These are phyloP conservation scores for Calyptommatus sinebrachiatus DNA, from an alignment of 2,113 vertebrate species.

Conservation along the genomic window DNA sequence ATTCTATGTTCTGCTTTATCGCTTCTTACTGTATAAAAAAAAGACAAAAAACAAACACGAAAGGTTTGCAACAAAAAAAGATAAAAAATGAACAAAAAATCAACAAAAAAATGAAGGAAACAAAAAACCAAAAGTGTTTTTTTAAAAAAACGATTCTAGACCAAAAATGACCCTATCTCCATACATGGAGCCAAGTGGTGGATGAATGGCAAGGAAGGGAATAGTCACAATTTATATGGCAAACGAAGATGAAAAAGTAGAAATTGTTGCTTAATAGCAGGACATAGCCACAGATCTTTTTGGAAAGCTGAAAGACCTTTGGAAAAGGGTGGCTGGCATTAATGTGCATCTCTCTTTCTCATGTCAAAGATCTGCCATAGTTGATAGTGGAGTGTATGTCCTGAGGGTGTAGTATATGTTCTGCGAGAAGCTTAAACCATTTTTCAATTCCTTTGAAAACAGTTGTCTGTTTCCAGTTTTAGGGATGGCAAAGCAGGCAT, in stretches of 20 bases:
- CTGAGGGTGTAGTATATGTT: neutral
- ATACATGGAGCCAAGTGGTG: slow-evolving; percentile 23
- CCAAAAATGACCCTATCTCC: slow-evolving; percentile 86
- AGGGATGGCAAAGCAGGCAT: slow-evolving; percentile 16
- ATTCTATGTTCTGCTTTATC: slow-evolving; percentile 36
- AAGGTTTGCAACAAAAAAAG: slow-evolving; percentile 61
- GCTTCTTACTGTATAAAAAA: slow-evolving; percentile 72
- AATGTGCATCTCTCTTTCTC: neutral
- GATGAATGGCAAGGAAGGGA: neutral
- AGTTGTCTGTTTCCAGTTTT: neutral
- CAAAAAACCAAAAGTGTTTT: slow-evolving; percentile 72
- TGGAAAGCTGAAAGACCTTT: neutral
- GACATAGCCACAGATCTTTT: neutral
- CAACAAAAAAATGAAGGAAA: slow-evolving; percentile 65
- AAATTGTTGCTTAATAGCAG: neutral
- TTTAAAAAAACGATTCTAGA: slow-evolving; percentile 86
- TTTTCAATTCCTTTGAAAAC: neutral
- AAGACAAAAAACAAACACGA: slow-evolving; percentile 36
- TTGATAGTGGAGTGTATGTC: neutral
- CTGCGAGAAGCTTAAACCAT: neutral
- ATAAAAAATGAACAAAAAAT: slow-evolving; percentile 64
- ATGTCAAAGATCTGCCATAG: neutral
- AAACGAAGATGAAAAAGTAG: neutral
- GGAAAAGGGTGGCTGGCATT: neutral
- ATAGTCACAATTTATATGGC: neutral